Conservation (phyloP, 2,113 vertebrate species). For the Syrrhaptes paradoxus region DNA sequence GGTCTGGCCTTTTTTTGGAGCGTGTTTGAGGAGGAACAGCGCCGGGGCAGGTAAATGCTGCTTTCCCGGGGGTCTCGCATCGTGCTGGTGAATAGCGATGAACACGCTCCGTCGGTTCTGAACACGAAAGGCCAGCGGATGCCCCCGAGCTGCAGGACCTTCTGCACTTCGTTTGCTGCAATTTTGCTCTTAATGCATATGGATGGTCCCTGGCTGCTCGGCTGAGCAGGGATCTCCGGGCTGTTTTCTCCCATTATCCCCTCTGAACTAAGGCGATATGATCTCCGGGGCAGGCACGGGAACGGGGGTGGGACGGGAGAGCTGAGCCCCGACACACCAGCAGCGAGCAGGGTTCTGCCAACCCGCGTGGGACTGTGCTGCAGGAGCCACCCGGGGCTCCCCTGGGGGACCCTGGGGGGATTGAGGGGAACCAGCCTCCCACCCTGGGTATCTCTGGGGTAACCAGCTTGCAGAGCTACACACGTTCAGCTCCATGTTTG, state of each 20-base stretch:
- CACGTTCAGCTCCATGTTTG: not conserved
- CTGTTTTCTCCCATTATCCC: not conserved
- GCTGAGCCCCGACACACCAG: accelerated
- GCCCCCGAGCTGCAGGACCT: not conserved
- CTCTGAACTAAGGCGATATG: not conserved
- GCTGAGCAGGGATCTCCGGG: not conserved
- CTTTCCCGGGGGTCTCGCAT: not conserved
- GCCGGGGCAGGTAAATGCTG: not conserved
- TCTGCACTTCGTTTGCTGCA: not conserved
- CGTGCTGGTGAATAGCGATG: not conserved
- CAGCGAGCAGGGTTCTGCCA: accelerated
- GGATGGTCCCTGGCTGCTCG: not conserved
- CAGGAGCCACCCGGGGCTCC: accelerated
- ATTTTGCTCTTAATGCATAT: not conserved
- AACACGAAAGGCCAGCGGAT: not conserved
- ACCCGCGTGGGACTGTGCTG: not conserved
- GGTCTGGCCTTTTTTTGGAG: not conserved
- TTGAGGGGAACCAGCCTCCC: accelerated
- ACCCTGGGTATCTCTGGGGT: not conserved
- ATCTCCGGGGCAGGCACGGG: not conserved
- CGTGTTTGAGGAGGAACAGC: not conserved
- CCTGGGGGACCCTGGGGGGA: too few relatives aligned
- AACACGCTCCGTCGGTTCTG: not conserved
- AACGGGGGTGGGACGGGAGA: not conserved
- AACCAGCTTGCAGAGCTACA: not conserved